Evolutionary conservation across 2,113 vertebrate genomes (phyloP).

Genomic region (Oriolus oriolus): DNA sequence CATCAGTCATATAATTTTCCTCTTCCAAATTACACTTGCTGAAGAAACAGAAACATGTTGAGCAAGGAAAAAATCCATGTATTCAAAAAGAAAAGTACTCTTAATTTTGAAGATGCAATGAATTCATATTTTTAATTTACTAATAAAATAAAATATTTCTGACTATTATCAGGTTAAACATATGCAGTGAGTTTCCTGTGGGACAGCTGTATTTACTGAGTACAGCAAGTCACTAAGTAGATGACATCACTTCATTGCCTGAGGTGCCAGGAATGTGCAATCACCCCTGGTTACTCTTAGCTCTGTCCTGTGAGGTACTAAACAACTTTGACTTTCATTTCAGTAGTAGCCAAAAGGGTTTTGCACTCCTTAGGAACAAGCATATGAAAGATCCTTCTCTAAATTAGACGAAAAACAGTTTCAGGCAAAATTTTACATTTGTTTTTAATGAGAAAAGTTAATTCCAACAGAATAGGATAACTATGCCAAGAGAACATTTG

Average conservation of each 20-base stretch:
- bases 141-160: background rate
- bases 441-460: background rate
- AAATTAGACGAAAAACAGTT: background rate
- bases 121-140: background rate
- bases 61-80: background rate
- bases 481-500: background rate
- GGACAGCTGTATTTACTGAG: background rate
- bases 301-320: background rate
- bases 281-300: background rate
- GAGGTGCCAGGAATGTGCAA: background rate
- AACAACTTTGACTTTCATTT: constrained; percentile 3
- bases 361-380: background rate
- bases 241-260: background rate
- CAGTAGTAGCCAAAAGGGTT: background rate
- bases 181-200: background rate
- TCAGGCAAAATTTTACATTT: background rate
- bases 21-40: background rate
- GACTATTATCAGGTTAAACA: background rate
- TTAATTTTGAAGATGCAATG: background rate
- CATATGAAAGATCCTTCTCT: background rate
- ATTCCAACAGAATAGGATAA: background rate
- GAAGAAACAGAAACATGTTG: background rate
- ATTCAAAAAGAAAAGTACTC: background rate
- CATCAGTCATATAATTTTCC: background rate
- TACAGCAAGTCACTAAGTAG: background rate